These are phyloP conservation scores for Cyanoliseus patagonus DNA, from an alignment of 2,113 vertebrate genomes.

Conservation along the genomic window DNA sequence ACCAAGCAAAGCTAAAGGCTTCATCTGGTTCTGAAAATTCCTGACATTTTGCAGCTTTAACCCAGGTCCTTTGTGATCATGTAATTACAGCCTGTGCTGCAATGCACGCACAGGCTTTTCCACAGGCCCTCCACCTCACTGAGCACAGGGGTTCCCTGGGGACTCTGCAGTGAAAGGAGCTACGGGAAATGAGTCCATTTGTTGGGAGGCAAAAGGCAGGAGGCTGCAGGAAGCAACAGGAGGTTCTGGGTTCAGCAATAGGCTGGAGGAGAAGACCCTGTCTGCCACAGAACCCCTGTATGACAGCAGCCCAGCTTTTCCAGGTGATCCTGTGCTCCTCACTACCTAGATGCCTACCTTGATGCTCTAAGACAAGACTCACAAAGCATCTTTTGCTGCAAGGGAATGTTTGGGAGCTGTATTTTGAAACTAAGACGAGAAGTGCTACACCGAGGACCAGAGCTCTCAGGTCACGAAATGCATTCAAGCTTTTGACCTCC, in stretches of 20 bases:
- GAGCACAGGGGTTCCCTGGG: neutral
- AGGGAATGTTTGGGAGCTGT: neutral
- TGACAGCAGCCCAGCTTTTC: neutral
- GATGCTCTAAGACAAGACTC: neutral
- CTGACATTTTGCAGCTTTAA: neutral
- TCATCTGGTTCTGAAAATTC: neutral
- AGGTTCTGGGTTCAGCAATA: neutral
- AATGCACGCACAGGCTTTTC: fast-evolving
- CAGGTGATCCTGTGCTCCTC: neutral
- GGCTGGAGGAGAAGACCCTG: neutral
- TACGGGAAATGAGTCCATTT: neutral
- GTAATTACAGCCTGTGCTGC: neutral
- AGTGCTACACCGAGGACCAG: neutral
- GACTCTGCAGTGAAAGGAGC: neutral
- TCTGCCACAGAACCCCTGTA: neutral
- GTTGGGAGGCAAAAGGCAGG: neutral
- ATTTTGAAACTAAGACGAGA: neutral
- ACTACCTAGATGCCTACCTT: too few relatives aligned
- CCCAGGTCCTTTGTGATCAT: neutral
- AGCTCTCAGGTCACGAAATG: neutral
- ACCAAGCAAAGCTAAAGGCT: neutral
- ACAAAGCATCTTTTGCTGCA: neutral
- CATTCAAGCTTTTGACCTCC: neutral
- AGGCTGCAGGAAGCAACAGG: neutral
- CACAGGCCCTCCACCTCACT: neutral